These are phyloP conservation scores for Diaphora mendica DNA, from an alignment of 2,888 invertebrate species.

Conservation along the genomic window DNA sequence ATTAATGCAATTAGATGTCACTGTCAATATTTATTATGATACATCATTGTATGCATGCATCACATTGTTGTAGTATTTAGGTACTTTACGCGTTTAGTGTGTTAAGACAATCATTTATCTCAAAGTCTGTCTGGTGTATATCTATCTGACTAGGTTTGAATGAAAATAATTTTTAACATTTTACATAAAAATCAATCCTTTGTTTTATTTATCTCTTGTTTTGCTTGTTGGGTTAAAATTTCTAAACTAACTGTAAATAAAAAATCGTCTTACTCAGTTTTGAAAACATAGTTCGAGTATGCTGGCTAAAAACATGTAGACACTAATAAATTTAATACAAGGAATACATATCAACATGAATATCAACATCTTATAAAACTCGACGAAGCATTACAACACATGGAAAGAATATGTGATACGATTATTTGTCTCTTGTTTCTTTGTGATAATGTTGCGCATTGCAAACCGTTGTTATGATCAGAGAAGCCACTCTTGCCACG, in stretches of 20 bases:
- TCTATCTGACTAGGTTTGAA: background rate
- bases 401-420: background rate
- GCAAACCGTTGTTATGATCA: background rate
- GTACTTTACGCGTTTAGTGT: background rate
- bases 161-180: background rate
- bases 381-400: background rate
- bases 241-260: background rate
- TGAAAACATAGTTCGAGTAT: background rate
- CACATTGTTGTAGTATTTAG: background rate
- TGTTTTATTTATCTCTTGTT: background rate
- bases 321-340: background rate
- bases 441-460: background rate
- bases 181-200: background rate
- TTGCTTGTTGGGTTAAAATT: background rate
- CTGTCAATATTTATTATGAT: conserved; percentile 4
- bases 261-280: background rate
- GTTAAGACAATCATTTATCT: background rate
- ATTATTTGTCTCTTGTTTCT: background rate
- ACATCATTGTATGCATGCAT: background rate
- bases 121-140: background rate
- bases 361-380: background rate
- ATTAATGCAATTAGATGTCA: background rate
- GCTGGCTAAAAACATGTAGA: background rate
- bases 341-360: background rate
- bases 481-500: background rate